Evolutionary conservation across 1,140 invertebrate species (phyloP).

Genomic region (Drosophila baimaii): DNA sequence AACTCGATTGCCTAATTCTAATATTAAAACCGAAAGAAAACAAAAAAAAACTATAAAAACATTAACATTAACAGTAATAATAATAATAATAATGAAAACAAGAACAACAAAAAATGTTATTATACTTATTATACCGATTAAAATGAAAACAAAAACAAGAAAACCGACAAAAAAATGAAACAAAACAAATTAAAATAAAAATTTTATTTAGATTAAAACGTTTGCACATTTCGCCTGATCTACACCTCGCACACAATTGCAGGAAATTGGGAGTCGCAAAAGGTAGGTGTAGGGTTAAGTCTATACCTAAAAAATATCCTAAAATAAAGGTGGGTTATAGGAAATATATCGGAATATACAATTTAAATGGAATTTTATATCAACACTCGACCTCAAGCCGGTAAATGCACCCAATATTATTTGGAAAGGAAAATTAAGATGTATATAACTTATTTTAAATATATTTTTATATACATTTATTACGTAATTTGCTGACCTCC

Average conservation of each 20-base stretch:
- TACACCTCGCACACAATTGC: not conserved
- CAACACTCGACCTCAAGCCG: too few relatives aligned
- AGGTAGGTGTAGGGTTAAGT: slow-evolving; percentile 6
- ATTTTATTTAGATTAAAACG: slow-evolving; percentile 84
- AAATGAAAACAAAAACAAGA: slow-evolving; percentile 77
- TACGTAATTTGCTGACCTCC: too few relatives aligned
- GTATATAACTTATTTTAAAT: too few relatives aligned
- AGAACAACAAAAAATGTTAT: slow-evolving; percentile 82
- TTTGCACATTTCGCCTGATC: slow-evolving; percentile 50
- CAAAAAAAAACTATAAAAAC: slow-evolving; percentile 70
- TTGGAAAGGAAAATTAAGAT: too few relatives aligned
- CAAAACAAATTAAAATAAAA: slow-evolving; percentile 84
- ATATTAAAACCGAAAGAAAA: slow-evolving; percentile 75
- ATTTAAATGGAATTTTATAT: too few relatives aligned
- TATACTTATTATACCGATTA: slow-evolving; percentile 84
- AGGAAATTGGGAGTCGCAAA: not conserved
- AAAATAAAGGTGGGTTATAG: not conserved
- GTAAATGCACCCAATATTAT: too few relatives aligned
- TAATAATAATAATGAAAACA: slow-evolving; percentile 76
- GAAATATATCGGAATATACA: too few relatives aligned
- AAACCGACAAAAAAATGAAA: slow-evolving; percentile 80
- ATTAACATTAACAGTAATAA: slow-evolving; percentile 79
- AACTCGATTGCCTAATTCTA: slow-evolving; percentile 84
- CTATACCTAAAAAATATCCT: not conserved
- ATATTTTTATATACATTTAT: too few relatives aligned